Evolutionary conservation across 2,113 vertebrate species (phyloP).

Genomic region (Actenoides hombroni): DNA sequence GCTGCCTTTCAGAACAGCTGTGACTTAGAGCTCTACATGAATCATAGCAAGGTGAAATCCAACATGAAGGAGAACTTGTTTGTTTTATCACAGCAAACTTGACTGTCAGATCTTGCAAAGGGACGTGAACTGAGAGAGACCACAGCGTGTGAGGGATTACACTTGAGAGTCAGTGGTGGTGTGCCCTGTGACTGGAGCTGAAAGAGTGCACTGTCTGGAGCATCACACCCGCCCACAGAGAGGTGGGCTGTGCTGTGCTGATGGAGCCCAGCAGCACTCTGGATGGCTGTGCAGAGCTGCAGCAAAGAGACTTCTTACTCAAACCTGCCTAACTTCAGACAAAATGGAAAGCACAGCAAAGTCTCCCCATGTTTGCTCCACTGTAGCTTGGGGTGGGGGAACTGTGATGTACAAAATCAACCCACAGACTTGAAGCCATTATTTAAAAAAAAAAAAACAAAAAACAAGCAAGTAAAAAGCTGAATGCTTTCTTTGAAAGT

Average conservation of each 20-base stretch:
- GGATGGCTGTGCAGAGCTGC: not conserved
- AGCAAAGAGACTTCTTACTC: not conserved
- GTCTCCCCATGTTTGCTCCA: not conserved
- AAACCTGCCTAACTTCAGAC: not conserved
- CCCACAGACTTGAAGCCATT: not conserved
- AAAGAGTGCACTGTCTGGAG: fast-evolving
- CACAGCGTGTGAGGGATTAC: not conserved
- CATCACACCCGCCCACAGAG: fast-evolving
- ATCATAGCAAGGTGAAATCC: not conserved
- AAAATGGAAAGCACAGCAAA: not conserved
- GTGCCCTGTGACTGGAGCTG: not conserved
- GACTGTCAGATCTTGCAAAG: not conserved
- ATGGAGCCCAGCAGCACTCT: not conserved
- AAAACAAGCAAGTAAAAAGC: not conserved
- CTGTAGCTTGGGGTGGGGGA: too few relatives aligned
- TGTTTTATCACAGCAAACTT: fast-evolving
- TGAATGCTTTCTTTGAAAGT: not conserved
- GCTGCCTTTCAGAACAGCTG: not conserved
- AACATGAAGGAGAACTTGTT: not conserved
- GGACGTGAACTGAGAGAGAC: not conserved
- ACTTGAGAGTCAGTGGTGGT: not conserved
- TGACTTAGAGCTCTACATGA: not conserved
- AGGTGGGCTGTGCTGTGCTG: not conserved
- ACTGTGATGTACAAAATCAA: not conserved
- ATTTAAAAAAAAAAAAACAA: not conserved